Base-by-base conservation (phyloP, 2,113 vertebrate species). In the Alouatta palliata region DNA sequence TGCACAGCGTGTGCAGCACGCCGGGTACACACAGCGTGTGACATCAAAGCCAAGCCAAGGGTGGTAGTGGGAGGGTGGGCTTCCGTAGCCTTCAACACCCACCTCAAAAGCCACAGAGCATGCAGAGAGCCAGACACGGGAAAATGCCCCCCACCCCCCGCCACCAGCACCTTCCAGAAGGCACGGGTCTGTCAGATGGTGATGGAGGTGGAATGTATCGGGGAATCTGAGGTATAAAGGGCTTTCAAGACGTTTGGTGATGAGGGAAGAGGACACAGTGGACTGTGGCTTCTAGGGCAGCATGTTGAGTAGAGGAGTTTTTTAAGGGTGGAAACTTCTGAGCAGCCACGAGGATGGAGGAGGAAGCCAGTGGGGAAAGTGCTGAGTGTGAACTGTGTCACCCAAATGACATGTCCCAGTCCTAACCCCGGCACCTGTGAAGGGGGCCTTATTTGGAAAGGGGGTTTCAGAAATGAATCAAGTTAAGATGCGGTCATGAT, bases 1-100 rank as follows among this genome's bases (percentile, higher is more conserved):
- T 1, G 23, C 58, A 61, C 47, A 13, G 47, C 5, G 1, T 2
- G 0, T 5, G 2, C 1, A 2, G 35, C 16, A 54, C 8, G 1
- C 54, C 6, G 2, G 43, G 45, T 30, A 16, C 20, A 9, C 49
- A 21, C 0, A 1, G 14, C 37, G 43, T 0, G 30, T 43, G 6
- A 66, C 27, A 20, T 6, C 3, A 5, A 27, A 37, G 30, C 35
- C 2, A 20, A 45, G 66, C 80, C 2, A 0, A 32, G 27, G 27
- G 27, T 32, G 27, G 27, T 5, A 0, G 32, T 2, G 35, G 40
- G 54, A 75, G 27, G 13, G 3, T 27, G 40, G 30, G 10, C 2
- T 23, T 81, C n/a, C 5, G 40, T 9, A 6, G 76, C 17, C 37
- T 64, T 17, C 17, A 13, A 71, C 37, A 47, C 0, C 49, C 14